Evolutionary conservation across 2,113 vertebrate genomes (phyloP), one percentile per base, ranked within the genome.

Genomic region (Hyperoodon ampullatus): DNA sequence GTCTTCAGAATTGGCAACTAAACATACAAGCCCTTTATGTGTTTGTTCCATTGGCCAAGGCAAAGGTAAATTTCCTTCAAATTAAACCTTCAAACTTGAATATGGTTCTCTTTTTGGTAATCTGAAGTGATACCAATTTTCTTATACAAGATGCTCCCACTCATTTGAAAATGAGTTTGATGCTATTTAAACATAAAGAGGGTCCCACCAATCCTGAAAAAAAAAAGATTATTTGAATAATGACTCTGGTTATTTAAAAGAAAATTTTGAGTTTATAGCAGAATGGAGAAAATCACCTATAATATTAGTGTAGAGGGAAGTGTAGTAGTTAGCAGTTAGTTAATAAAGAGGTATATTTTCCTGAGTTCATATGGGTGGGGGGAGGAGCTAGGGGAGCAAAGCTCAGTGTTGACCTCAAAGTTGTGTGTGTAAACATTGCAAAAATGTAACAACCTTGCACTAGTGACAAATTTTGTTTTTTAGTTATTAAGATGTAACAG

Each of bases 401-500:
- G 30, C 44, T 92, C 23, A 18, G 44, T 63, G 63, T n/a, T 82
- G 82, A 58, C 44, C 80, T 97, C 91, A 71, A 50, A 83, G 10
- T 39, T 90, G 3, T 96, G 63, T 92, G 33, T 92, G 96, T 96
- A 95, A 96, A 95, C 75, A 96, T 90, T 88, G 21, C 2, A 68
- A 92, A 84, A 93, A 88, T 26, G 39, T 71, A 93, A 53, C 9
- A 65, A 35, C 19, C 16, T 70, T 50, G 55, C 33, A 26, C 10
- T 70, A 16, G 5, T 95, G 15, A 70, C 63, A 21, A 78, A 82
- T 47, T 5, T 14, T 70, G 55, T 30, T 96, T 92, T 81, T 89
- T 97, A 77, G 93, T 97, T 91, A 86, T 78, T 93, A 97, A 97
- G 65, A 63, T 44, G 42, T 63, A 89, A 80, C 47, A 94, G 71